A percentile compares a stretch with the other conserved stretches of the same genome.
Evolutionary conservation across 2,888 invertebrate genomes (phyloP).

Genomic region (Epicampocera succincta): DNA sequence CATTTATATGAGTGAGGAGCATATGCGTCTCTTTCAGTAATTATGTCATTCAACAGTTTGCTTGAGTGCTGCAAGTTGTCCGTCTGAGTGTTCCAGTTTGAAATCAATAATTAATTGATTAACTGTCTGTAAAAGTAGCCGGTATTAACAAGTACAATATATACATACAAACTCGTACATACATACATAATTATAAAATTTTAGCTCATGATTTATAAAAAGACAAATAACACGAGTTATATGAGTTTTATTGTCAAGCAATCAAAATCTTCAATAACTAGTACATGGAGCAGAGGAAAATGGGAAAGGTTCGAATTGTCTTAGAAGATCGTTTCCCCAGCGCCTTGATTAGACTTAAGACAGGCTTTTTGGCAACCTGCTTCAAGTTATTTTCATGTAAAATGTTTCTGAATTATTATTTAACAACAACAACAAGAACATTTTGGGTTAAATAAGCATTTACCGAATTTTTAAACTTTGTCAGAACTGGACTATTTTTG

Average conservation of each 20-base stretch:
- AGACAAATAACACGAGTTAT: conserved; percentile 24
- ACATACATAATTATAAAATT: not conserved
- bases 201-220: conserved; percentile 10
- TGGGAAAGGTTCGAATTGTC: conserved; percentile 9
- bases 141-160: not conserved
- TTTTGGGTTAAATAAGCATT: too few species aligned
- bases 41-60: conserved; percentile 45
- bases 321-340: too few species aligned
- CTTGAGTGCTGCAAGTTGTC: not conserved
- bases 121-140: conserved; percentile 20
- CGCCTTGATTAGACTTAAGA: too few species aligned
- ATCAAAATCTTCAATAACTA: conserved; percentile 1
- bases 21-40: not conserved
- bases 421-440: too few species aligned
- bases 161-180: not conserved
- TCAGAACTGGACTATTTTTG: too few species aligned
- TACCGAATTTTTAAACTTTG: too few species aligned
- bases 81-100: conserved; percentile 23
- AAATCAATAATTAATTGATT: conserved; percentile 52
- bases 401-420: too few species aligned
- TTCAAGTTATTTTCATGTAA: too few species aligned
- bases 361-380: too few species aligned
- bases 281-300: conserved; percentile 14
- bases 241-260: conserved; percentile 1
- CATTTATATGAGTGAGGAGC: not conserved